Evolutionary conservation across 1,140 invertebrate genomes (phyloP).

Genomic region (Gyrodactylus bullatarudis): DNA sequence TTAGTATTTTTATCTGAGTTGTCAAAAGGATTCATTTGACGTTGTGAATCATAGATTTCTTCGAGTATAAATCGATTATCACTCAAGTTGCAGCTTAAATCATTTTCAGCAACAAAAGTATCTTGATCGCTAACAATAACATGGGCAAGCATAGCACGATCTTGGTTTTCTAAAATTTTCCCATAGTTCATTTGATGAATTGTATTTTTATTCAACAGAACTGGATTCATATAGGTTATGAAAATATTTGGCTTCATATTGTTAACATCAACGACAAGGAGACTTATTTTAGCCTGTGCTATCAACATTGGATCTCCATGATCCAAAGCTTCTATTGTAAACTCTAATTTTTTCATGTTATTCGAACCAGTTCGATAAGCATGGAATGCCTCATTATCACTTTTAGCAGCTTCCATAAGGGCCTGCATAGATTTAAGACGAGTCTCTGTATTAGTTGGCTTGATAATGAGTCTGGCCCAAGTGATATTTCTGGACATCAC

Average conservation of each 20-base stretch:
- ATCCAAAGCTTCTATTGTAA: conserved; percentile 3
- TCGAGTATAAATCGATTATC: background rate
- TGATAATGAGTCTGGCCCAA: background rate
- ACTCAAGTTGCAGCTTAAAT: background rate
- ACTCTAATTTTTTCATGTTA: conserved; percentile 1
- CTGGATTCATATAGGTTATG: background rate
- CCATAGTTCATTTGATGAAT: background rate
- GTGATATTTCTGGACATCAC: background rate
- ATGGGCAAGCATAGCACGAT: background rate
- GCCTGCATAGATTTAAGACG: background rate
- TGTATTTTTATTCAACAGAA: background rate
- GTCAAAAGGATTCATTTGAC: background rate
- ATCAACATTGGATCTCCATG: background rate
- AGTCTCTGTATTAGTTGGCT: background rate
- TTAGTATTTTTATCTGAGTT: background rate
- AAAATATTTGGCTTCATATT: background rate
- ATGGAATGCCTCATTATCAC: background rate
- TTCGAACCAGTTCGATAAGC: background rate
- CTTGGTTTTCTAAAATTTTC: conserved; percentile 2
- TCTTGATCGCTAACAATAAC: background rate
- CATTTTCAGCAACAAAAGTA: background rate
- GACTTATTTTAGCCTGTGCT: background rate
- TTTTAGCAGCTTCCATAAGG: background rate
- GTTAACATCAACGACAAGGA: background rate
- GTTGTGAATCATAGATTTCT: background rate